phyloP scores from a whole-genome alignment of 1,140 invertebrate genomes.

The Platyscapa corneri region DNA sequence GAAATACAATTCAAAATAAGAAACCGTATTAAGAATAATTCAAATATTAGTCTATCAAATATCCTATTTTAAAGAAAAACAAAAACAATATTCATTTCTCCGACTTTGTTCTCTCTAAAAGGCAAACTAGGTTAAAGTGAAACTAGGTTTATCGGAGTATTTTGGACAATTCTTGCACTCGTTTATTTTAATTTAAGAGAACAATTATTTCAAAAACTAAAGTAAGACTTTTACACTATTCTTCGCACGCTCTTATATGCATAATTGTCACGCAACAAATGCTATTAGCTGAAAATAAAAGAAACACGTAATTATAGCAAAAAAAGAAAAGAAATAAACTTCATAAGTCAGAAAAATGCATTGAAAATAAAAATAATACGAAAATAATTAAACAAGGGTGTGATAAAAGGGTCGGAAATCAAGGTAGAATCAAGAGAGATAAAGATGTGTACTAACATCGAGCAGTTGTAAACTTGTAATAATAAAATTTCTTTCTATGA shows the following conservation, averaged over 20 bases:
- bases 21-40: too few relatives aligned
- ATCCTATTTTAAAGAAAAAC: too few relatives aligned
- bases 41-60: too few relatives aligned
- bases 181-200: too few relatives aligned
- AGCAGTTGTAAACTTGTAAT: neutral
- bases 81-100: too few relatives aligned
- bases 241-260: neutral
- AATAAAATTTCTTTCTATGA: conserved; percentile 1
- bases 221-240: neutral
- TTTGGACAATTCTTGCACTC: too few relatives aligned
- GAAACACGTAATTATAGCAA: neutral
- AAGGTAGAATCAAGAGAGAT: neutral
- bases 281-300: neutral
- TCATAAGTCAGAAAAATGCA: neutral
- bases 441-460: neutral
- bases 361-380: neutral
- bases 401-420: neutral
- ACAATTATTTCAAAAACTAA: neutral
- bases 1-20: too few relatives aligned
- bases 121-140: too few relatives aligned
- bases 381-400: neutral
- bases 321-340: neutral
- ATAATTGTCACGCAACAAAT: neutral
- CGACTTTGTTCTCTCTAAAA: too few relatives aligned
- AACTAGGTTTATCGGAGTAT: too few relatives aligned